phyloP scores from a whole-genome alignment of 2,113 vertebrate genomes.

The Todiramphus chloris region DNA sequence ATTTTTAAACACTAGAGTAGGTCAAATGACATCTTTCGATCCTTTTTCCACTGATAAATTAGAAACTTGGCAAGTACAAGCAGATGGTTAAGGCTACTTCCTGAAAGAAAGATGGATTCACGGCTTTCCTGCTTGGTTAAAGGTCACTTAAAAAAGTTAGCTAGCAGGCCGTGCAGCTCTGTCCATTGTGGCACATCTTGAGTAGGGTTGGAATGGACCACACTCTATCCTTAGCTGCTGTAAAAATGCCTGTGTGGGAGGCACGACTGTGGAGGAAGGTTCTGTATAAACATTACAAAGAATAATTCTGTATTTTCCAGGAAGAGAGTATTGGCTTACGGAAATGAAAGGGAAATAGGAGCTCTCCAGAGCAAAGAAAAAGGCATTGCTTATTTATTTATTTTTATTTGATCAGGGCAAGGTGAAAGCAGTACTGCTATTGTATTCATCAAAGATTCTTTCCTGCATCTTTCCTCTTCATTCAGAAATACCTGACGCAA shows the following conservation, averaged over 20 bases:
- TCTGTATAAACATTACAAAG: not conserved
- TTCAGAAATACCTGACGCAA: not conserved
- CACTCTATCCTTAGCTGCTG: not conserved
- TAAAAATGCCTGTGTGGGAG: not conserved
- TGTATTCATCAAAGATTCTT: not conserved
- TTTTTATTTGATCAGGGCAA: not conserved
- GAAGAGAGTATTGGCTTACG: not conserved
- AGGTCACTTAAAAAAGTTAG: slow-evolving; percentile 44
- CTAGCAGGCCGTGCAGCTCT: not conserved
- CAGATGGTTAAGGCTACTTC: slow-evolving; percentile 76
- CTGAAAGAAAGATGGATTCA: slow-evolving; percentile 65
- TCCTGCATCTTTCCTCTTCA: not conserved
- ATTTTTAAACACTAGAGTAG: slow-evolving; percentile 59
- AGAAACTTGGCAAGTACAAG: slow-evolving; percentile 74
- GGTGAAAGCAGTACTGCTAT: slow-evolving; percentile 21
- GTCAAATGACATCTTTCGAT: too few relatives aligned
- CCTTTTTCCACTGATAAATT: slow-evolving; percentile 58
- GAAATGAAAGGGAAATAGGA: not conserved
- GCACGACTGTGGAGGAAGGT: not conserved
- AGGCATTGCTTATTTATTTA: not conserved
- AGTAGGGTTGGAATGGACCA: not conserved
- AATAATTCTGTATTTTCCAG: not conserved
- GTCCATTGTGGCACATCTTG: not conserved
- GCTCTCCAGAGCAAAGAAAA: not conserved
- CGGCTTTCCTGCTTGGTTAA: slow-evolving; percentile 60